These are phyloP conservation scores for Dolomedes plantarius DNA, from an alignment of 2,888 invertebrate species.

Conservation along the genomic window DNA sequence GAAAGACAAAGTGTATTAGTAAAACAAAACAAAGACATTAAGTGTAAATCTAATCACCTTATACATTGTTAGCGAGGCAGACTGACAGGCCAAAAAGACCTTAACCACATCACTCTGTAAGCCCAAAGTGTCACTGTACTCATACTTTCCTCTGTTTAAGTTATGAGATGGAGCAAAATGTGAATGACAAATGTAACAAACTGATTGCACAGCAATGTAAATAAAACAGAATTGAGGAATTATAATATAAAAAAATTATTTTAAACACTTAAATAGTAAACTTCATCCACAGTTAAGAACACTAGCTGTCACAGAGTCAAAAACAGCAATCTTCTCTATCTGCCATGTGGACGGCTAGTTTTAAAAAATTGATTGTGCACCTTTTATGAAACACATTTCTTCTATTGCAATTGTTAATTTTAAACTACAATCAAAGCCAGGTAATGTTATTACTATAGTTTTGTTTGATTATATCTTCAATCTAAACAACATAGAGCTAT, in stretches of 20 bases:
- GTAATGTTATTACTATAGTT: conserved; percentile 23
- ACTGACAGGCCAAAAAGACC: background rate
- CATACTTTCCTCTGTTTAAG: background rate
- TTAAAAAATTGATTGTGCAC: conserved; percentile 66
- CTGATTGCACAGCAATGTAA: conserved; percentile 15
- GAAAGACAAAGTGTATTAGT: conserved; percentile 19
- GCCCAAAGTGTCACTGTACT: background rate
- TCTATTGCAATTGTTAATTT: conserved; percentile 14
- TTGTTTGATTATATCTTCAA: conserved; percentile 35
- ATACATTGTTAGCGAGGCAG: no score
- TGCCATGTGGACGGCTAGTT: conserved; percentile 59
- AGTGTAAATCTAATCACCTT: background rate
- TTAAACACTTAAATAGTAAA: background rate
- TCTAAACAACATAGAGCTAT: conserved; percentile 46
- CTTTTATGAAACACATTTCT: conserved; percentile 38
- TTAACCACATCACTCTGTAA: background rate
- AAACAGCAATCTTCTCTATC: background rate
- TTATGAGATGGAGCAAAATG: background rate
- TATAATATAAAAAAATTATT: background rate
- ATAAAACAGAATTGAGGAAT: background rate
- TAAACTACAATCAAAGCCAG: conserved; percentile 24
- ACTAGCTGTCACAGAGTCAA: background rate
- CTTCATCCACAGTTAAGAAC: conserved; percentile 14
- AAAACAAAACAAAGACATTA: conserved; percentile 27
- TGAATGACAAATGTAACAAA: background rate